Evolutionary conservation across 2,113 vertebrate genomes (phyloP).

Genomic region (Stigmatopora argus): DNA sequence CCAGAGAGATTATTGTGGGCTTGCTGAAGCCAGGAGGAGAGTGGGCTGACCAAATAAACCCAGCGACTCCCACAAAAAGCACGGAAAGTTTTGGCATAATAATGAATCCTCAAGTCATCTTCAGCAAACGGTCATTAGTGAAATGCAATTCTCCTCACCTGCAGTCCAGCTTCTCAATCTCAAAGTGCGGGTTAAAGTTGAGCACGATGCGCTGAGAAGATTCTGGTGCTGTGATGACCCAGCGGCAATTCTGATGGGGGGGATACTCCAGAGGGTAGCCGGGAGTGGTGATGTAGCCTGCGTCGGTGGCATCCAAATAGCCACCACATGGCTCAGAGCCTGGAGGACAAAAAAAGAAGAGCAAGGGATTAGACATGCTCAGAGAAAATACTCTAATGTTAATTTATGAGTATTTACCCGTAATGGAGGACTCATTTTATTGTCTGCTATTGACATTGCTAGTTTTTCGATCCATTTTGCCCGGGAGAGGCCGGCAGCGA

Average conservation of each 20-base stretch:
- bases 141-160: slow-evolving; percentile 69
- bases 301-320: slow-evolving; percentile 84
- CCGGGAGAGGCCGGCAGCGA: too few species aligned
- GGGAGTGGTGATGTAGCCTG: slow-evolving; percentile 94
- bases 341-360: slow-evolving; percentile 20
- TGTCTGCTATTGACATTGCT: too few species aligned
- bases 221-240: slow-evolving; percentile 89
- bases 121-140: background rate
- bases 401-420: background rate
- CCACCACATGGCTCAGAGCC: slow-evolving; percentile 79
- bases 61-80: slow-evolving; percentile 27
- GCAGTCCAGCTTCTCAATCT: slow-evolving; percentile 97
- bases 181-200: slow-evolving; percentile 99
- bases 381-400: background rate
- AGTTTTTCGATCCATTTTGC: too few species aligned
- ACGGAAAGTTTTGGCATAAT: background rate
- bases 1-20: slow-evolving; percentile 57
- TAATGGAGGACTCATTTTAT: too few species aligned
- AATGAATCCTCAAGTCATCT: background rate
- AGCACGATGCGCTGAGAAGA: slow-evolving; percentile 91
- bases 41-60: slow-evolving; percentile 40
- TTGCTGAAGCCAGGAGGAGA: slow-evolving; percentile 54
- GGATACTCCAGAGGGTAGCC: slow-evolving; percentile 98
- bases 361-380: background rate
- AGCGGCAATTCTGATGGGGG: slow-evolving; percentile 93